A percentile compares a stretch with the other conserved stretches of the same genome.
Conservation (phyloP, 1,140 invertebrate species). For the Drosophila lacertosa region DNA sequence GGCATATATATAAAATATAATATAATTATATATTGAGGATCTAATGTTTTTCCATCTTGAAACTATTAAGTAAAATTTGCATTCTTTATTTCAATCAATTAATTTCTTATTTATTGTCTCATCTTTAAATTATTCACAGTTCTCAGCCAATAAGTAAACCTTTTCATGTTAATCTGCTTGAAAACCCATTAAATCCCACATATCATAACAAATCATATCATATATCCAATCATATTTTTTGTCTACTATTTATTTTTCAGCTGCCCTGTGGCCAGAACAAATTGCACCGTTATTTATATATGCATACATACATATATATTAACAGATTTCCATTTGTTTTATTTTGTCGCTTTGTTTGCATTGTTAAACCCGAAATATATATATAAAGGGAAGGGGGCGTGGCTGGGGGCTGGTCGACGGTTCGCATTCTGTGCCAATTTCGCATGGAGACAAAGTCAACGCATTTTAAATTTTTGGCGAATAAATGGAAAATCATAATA, state of each 20-base stretch:
- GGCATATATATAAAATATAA: too few relatives aligned
- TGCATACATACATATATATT: conserved; percentile 45
- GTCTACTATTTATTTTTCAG: conserved; percentile 8
- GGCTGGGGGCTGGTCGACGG: conserved; percentile 30
- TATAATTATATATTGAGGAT: too few relatives aligned
- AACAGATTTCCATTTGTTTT: conserved; percentile 42
- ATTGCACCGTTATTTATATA: conserved; percentile 31
- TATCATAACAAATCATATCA: conserved; percentile 12
- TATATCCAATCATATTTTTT: conserved; percentile 24
- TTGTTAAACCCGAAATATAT: conserved; percentile 46
- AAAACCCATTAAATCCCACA: neutral
- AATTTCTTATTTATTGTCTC: neutral
- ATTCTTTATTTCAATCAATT: conserved; percentile 17
- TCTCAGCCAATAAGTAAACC: conserved; percentile 9
- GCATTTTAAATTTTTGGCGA: conserved; percentile 50
- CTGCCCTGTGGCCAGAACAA: conserved; percentile 52
- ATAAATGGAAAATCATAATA: conserved; percentile 74
- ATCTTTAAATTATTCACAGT: conserved; percentile 14
- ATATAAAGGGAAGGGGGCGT: conserved; percentile 30
- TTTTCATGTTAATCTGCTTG: neutral
- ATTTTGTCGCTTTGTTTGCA: conserved; percentile 21
- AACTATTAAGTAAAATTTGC: too few relatives aligned
- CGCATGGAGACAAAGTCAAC: conserved; percentile 33
- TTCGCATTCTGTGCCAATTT: conserved; percentile 64
- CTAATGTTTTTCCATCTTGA: too few relatives aligned